Conservation (phyloP, 1,140 invertebrate genomes). For the Diploscapter pachys region DNA sequence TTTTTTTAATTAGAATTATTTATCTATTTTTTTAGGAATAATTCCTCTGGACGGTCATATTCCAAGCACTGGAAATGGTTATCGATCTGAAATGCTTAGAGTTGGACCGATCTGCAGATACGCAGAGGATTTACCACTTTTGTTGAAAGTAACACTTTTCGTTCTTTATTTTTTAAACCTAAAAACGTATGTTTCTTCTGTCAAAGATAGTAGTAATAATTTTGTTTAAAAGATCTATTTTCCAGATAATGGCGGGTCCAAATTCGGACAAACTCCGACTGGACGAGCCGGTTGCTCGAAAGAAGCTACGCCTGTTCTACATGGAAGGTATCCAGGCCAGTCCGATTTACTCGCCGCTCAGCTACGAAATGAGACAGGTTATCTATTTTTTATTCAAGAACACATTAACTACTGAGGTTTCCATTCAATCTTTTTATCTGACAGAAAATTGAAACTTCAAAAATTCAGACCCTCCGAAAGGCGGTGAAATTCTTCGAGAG, state of each 20-base stretch:
- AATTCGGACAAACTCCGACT: conserved; percentile 41
- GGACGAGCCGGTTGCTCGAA: conserved; percentile 42
- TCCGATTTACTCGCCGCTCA: conserved; percentile 21
- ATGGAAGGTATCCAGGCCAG: conserved; percentile 49
- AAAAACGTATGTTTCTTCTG: neutral
- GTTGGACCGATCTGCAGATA: conserved; percentile 43
- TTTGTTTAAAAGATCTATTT: neutral
- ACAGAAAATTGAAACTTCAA: conserved; percentile 2
- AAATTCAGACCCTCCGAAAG: conserved; percentile 3
- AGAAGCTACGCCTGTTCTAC: conserved; percentile 50
- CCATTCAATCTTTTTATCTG: neutral
- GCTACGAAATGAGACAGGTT: conserved; percentile 34
- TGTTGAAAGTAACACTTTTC: conserved; percentile 35
- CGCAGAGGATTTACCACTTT: conserved; percentile 33
- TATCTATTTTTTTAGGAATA: conserved; percentile 4
- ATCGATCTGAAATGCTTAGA: conserved; percentile 32
- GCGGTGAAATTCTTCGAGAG: conserved; percentile 35
- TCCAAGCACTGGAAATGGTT: conserved; percentile 33
- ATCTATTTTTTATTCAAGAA: neutral
- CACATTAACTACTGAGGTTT: neutral
- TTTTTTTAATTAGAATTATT: neutral
- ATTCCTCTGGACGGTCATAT: conserved; percentile 38
- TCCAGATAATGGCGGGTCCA: conserved; percentile 53
- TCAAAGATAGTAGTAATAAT: neutral
- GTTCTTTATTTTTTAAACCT: conserved; percentile 1